Conservation (phyloP, 2,888 invertebrate species). For the Heliconius cydno region DNA sequence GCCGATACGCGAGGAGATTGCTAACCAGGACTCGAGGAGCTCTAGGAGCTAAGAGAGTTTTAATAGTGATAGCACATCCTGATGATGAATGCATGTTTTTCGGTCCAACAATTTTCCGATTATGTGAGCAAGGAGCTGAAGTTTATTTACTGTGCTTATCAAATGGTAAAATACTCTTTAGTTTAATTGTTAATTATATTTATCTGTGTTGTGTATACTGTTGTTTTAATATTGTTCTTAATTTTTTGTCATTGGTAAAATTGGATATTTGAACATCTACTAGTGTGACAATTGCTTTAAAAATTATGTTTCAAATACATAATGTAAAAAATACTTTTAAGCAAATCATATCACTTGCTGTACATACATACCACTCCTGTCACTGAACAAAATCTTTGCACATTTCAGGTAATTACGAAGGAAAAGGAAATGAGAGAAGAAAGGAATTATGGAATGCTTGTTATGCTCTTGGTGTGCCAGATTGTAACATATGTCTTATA, state of each 20-base stretch:
- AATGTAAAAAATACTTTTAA: too few species aligned
- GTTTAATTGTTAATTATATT: background rate
- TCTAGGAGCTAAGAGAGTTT: conserved; percentile 83
- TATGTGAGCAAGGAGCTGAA: conserved; percentile 85
- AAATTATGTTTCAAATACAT: background rate
- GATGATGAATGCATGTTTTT: conserved; percentile 99
- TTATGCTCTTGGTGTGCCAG: conserved; percentile 89
- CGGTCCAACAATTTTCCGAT: conserved; percentile 92
- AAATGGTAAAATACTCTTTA: conserved; percentile 85
- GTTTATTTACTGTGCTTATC: conserved; percentile 94
- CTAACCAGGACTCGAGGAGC: conserved; percentile 79
- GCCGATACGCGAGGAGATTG: conserved; percentile 78
- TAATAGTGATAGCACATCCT: conserved; percentile 96
- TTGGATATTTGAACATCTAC: too few species aligned
- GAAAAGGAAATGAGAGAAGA: conserved; percentile 85
- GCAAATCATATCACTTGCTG: too few species aligned
- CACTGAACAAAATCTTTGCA: background rate
- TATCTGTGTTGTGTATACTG: background rate
- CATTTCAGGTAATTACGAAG: conserved; percentile 85
- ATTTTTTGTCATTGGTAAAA: background rate
- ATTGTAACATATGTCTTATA: conserved; percentile 88
- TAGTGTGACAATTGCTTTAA: background rate
- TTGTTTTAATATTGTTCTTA: background rate
- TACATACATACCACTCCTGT: background rate
- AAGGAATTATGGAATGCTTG: conserved; percentile 93